phyloP scores from a whole-genome alignment of 2,797 vertebrate genomes.

The Coracias cyanogaster region DNA sequence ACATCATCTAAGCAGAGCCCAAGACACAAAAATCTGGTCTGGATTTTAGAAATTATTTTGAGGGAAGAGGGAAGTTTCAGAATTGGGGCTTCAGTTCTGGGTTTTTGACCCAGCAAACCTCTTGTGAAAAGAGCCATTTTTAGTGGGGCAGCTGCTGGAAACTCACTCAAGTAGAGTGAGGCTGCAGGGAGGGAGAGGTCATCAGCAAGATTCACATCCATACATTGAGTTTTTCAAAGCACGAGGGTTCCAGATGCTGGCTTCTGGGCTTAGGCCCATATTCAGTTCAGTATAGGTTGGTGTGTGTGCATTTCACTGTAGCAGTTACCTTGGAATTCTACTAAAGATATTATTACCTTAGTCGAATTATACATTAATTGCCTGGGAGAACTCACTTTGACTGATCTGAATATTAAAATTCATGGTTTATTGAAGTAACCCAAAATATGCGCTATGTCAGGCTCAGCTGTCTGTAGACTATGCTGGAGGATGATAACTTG shows the following conservation, averaged over 20 bases:
- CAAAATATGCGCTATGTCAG: constrained; percentile 31
- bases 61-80: not conserved
- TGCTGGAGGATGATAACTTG: not conserved
- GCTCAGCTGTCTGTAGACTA: not conserved
- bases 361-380: constrained; percentile 53
- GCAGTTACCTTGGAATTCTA: constrained; percentile 14
- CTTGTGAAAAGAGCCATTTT: rapidly evolving
- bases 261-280: not conserved
- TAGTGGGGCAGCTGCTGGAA: not conserved
- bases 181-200: not conserved
- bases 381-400: constrained; percentile 25
- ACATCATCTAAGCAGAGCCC: not conserved
- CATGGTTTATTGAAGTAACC: constrained; percentile 41
- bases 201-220: not conserved
- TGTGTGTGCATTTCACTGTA: not conserved
- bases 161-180: not conserved
- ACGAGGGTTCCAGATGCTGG: rapidly evolving
- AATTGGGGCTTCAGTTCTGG: not conserved
- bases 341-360: constrained; percentile 20
- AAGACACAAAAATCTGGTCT: not conserved
- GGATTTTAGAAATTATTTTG: not conserved
- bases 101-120: not conserved
- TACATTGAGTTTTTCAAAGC: not conserved
- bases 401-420: constrained; percentile 51
- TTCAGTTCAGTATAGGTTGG: not conserved